Conservation (phyloP, 2,888 invertebrate species). For the Nymphalis polychloros region DNA sequence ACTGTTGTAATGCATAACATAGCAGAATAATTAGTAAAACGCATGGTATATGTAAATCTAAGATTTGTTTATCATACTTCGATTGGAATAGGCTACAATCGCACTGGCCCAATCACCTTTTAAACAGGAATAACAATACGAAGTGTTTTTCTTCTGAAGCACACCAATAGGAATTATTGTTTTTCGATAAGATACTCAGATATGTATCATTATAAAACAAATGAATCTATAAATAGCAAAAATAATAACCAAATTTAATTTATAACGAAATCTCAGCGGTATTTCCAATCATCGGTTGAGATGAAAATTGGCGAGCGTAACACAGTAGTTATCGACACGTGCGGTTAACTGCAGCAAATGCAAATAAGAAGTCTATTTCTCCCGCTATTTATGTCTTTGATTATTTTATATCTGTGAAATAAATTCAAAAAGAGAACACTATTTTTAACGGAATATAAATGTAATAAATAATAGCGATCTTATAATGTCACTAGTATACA, state of each 20-base stretch:
- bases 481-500: too few species aligned
- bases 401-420: background rate
- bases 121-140: too few species aligned
- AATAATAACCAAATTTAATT: background rate
- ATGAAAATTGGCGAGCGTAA: conserved; percentile 25
- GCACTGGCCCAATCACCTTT: too few species aligned
- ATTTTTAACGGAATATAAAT: background rate
- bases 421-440: background rate
- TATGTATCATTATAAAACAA: background rate
- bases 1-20: too few species aligned
- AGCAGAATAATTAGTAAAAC: too few species aligned
- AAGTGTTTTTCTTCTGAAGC: too few species aligned
- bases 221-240: background rate
- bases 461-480: background rate
- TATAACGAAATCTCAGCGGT: background rate
- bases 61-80: too few species aligned
- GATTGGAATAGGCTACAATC: too few species aligned
- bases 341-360: conserved; percentile 27
- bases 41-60: too few species aligned
- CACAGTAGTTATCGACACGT: conserved; percentile 31
- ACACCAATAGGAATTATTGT: too few species aligned
- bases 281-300: conserved; percentile 9
- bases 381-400: background rate
- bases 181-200: too few species aligned
- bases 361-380: conserved; percentile 28